These are phyloP conservation scores for Anthonomus grandis DNA, from an alignment of 1,140 invertebrate species.

Conservation along the genomic window DNA sequence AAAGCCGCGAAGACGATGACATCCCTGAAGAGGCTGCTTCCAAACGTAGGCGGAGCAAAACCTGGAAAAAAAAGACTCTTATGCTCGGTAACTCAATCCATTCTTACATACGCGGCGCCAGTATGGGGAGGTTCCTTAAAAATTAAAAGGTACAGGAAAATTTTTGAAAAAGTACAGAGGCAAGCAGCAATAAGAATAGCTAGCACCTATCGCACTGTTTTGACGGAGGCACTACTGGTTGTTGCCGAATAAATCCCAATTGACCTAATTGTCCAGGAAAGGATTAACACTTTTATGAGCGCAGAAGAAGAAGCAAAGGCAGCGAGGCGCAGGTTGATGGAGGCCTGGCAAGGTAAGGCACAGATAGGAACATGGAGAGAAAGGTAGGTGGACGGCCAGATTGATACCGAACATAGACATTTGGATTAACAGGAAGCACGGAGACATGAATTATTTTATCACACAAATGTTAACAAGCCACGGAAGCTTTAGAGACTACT, in stretches of 20 bases:
- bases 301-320: no score
- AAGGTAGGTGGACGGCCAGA: background rate
- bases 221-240: background rate
- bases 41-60: background rate
- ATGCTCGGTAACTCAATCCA: background rate
- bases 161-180: background rate
- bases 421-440: slow-evolving; percentile 12
- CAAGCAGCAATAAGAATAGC: background rate
- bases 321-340: no score
- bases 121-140: background rate
- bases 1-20: no score
- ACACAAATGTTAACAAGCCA: slow-evolving; percentile 14
- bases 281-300: no score
- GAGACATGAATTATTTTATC: slow-evolving; percentile 3
- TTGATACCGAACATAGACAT: background rate
- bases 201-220: background rate
- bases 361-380: no score
- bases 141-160: background rate
- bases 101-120: background rate
- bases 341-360: no score
- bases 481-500: slow-evolving; percentile 5
- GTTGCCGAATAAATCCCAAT: background rate
- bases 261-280: background rate
- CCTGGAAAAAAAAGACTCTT: background rate
- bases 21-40: background rate